These are phyloP conservation scores for Butorides virescens DNA, from an alignment of 2,113 vertebrate genomes.

Conservation along the genomic window DNA sequence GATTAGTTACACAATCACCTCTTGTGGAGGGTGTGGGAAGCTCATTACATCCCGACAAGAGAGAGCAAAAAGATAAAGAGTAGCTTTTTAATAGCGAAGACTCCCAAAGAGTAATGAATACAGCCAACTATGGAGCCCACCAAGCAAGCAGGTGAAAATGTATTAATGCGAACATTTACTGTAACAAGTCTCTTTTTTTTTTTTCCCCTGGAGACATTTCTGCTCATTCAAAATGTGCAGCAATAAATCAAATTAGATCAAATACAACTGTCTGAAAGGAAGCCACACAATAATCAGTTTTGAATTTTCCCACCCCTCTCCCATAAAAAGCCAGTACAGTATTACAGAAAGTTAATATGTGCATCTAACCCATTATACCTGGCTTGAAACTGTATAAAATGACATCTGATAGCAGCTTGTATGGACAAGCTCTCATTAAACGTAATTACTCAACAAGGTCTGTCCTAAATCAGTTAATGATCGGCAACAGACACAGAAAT, in stretches of 20 bases:
- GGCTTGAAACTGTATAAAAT: slow-evolving; percentile 39
- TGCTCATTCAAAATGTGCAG: slow-evolving; percentile 32
- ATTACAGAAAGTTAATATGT: slow-evolving; percentile 46
- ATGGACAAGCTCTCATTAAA: slow-evolving; percentile 33
- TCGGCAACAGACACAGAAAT: slow-evolving; percentile 18
- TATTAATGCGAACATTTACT: background rate
- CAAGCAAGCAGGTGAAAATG: slow-evolving; percentile 54
- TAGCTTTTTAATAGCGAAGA: background rate
- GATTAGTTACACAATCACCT: slow-evolving; percentile 20
- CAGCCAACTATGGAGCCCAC: slow-evolving; percentile 3
- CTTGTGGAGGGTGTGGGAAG: background rate
- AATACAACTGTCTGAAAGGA: slow-evolving; percentile 51
- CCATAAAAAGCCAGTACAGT: background rate
- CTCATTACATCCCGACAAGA: background rate
- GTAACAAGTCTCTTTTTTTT: background rate
- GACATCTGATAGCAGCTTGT: slow-evolving; percentile 47
- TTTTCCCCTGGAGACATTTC: slow-evolving; percentile 15
- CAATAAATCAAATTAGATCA: slow-evolving; percentile 59
- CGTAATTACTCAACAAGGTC: slow-evolving; percentile 7
- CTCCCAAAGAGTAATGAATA: background rate
- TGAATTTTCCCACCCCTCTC: slow-evolving; percentile 59
- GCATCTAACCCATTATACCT: slow-evolving; percentile 20
- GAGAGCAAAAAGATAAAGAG: background rate
- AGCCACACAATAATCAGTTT: slow-evolving; percentile 53
- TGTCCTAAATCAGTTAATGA: slow-evolving; percentile 56